Evolutionary conservation across 1,140 invertebrate species (phyloP), one percentile per base, ranked within the genome.

Genomic region (Drosophila bifasciata): DNA sequence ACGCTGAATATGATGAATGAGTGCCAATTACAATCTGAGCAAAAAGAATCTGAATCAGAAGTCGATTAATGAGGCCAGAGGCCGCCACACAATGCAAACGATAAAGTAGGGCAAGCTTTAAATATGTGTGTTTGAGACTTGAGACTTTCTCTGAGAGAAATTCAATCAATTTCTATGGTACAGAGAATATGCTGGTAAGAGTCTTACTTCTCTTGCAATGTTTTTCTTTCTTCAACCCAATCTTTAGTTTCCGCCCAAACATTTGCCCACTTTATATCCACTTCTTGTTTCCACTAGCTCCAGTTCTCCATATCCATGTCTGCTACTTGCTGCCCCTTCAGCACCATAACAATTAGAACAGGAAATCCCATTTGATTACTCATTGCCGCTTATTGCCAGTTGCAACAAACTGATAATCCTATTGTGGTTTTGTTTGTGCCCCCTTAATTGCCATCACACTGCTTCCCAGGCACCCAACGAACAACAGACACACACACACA

Each of bases 1-100:
- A 75, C 45, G 48, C 41, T 69, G 81, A 79, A 59, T 67, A 71
- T 88, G 83, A 86, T 88, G 83, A 86, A 88, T 77, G 81, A 41
- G 50, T 16, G 51, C 40, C 78, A 77, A 81, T 86, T 86, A 70
- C 51, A 63, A 63, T 36, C 32, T 46, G 43, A 32, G 44, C 16
- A 8, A 60, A 64, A 57, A 45, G 67, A 63, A 76, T 60, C 61
- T 39, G 62, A 48, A 76, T 60, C 61, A 43, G 62, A 48, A 57
- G 46, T 19, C 57, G 32, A 77, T 77, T 76, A 77, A 77, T 57
- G 45, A 55, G 16, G 11, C 63, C 63, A 66, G 40, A 44, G 16
- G 21, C 19, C 19, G n/a, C 23, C 39, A 25, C 23, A 25, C 32
- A 36, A 36, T 13, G 32, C n/a, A 13, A 36, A 13, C 9, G 4